phyloP scores from a whole-genome alignment of 2,888 invertebrate species.

The Catocala sponsa region DNA sequence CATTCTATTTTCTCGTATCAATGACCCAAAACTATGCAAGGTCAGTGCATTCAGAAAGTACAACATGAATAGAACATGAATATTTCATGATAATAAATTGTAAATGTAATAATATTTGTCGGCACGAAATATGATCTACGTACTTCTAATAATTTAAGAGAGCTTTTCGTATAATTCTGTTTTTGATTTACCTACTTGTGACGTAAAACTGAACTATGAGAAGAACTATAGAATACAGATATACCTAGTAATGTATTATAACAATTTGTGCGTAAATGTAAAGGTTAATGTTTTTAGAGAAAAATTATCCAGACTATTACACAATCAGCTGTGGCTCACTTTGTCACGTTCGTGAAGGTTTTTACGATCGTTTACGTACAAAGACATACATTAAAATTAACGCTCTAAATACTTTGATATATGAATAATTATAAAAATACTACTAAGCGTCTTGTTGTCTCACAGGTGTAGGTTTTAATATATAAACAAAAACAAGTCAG shows the following conservation, averaged over 20 bases:
- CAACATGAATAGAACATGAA: conserved; percentile 27
- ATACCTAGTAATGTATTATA: no score
- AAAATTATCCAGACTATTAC: no score
- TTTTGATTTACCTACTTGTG: conserved; percentile 24
- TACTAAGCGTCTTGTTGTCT: no score
- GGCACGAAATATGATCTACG: conserved; percentile 13
- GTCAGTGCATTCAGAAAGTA: conserved; percentile 20
- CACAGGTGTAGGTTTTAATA: no score
- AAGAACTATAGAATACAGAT: neutral
- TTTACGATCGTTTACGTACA: neutral
- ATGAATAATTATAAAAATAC: neutral
- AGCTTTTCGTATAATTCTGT: conserved; percentile 22
- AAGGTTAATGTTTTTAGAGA: no score
- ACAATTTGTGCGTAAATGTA: no score
- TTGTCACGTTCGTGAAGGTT: neutral
- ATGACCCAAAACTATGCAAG: conserved; percentile 31
- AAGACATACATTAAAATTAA: neutral
- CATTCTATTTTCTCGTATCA: conserved; percentile 19
- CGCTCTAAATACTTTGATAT: neutral
- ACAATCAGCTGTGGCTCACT: neutral
- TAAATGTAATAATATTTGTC: conserved; percentile 23
- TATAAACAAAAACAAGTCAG: no score
- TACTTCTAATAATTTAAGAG: conserved; percentile 30
- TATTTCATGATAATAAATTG: conserved; percentile 26
- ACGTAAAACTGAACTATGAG: conserved; percentile 1